Percentiles rank a stretch among this genome's conserved stretches.
phyloP scores from a whole-genome alignment of 1,140 invertebrate species.

The Drosophila parvula region DNA sequence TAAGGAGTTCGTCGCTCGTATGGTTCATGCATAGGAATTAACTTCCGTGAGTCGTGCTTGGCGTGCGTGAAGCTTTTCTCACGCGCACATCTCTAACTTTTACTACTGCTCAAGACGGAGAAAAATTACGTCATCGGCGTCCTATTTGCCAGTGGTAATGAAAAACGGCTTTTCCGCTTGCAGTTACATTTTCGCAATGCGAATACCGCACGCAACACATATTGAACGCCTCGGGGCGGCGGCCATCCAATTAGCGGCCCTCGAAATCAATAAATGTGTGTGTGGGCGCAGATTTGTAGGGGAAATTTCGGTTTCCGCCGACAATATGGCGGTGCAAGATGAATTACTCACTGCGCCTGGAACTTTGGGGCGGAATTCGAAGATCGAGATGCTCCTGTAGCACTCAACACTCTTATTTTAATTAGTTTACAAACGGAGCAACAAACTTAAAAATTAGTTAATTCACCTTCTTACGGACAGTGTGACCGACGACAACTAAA shows the following conservation, averaged over 20 bases:
- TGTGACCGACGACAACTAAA: conserved; percentile 12
- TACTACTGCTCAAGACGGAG: conserved; percentile 49
- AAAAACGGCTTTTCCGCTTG: conserved; percentile 32
- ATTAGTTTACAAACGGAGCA: conserved; percentile 11
- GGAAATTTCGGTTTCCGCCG: conserved; percentile 37
- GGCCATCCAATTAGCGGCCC: conserved; percentile 32
- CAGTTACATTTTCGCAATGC: conserved; percentile 45
- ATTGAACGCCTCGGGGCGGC: conserved; percentile 15
- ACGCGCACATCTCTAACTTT: conserved; percentile 35
- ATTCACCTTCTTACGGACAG: conserved; percentile 47
- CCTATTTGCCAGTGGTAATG: conserved; percentile 60
- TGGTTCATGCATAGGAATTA: neutral
- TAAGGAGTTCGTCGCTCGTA: neutral
- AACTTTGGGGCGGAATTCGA: conserved; percentile 6
- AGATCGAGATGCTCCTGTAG: neutral
- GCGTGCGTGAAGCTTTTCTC: conserved; percentile 9
- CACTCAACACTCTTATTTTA: conserved; percentile 11
- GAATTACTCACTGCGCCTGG: conserved; percentile 54
- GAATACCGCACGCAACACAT: conserved; percentile 18
- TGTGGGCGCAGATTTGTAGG: conserved; percentile 48
- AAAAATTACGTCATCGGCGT: conserved; percentile 79
- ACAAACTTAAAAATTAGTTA: conserved; percentile 44
- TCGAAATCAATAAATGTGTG: conserved; percentile 57
- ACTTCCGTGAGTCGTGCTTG: neutral
- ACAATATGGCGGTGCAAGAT: conserved; percentile 64